Conservation (phyloP, 1,140 invertebrate genomes). For the Pachyrhynchus sulphureomaculatus region DNA sequence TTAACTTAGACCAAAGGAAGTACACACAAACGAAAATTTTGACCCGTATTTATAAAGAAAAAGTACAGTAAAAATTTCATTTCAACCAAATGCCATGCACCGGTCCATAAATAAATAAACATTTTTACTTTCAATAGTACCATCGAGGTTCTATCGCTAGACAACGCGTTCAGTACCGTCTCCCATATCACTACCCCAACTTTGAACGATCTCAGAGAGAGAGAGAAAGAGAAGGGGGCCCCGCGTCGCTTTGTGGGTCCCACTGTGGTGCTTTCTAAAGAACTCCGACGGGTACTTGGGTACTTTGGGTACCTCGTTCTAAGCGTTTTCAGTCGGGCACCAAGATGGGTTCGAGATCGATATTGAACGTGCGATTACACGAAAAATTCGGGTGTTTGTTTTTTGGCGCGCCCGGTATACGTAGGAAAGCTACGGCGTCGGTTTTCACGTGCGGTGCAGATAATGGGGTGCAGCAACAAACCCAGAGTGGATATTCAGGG, state of each 20-base stretch:
- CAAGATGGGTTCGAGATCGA: slow-evolving; percentile 75
- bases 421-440: background rate
- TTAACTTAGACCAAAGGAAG: too few species aligned
- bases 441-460: background rate
- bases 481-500: slow-evolving; percentile 18
- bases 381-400: slow-evolving; percentile 59
- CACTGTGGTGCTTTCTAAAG: slow-evolving; percentile 23
- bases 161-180: slow-evolving; percentile 9
- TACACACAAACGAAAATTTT: too few species aligned
- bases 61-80: too few species aligned
- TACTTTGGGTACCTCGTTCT: slow-evolving; percentile 13
- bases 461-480: background rate
- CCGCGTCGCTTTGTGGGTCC: slow-evolving; percentile 7
- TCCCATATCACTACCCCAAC: slow-evolving; percentile 9
- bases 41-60: too few species aligned
- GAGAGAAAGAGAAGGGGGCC: slow-evolving; percentile 14
- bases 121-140: slow-evolving; percentile 27
- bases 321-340: slow-evolving; percentile 66
- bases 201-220: background rate
- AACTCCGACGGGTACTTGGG: too few species aligned
- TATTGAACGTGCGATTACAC: slow-evolving; percentile 69
- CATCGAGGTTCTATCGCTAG: slow-evolving; percentile 12
- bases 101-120: background rate
- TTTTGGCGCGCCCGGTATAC: slow-evolving; percentile 19
- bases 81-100: too few species aligned